Conservation (phyloP, 2,888 invertebrate species). For the Glyphotaelius pellucidus region DNA sequence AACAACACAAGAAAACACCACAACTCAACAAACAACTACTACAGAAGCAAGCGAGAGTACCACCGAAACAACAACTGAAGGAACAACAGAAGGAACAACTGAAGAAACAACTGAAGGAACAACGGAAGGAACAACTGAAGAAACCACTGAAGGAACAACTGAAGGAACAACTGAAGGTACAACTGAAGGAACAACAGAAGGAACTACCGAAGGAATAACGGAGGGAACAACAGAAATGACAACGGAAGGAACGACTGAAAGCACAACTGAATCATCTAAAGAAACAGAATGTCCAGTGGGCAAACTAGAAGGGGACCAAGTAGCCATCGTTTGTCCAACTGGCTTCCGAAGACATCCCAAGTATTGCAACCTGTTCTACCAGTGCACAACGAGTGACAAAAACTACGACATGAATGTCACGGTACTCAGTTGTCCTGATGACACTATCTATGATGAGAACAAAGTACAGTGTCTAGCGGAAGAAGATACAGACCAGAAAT, state of each 20-base stretch:
- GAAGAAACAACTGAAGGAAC: conserved; percentile 68
- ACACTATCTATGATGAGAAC: conserved; percentile 88
- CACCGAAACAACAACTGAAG: conserved; percentile 63
- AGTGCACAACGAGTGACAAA: conserved; percentile 83
- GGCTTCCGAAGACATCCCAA: conserved; percentile 90
- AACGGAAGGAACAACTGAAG: conserved; percentile 67
- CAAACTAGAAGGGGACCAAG: conserved; percentile 83
- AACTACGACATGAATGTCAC: conserved; percentile 85
- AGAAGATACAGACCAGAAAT: conserved; percentile 77
- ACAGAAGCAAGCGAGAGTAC: conserved; percentile 65
- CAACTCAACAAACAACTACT: conserved; percentile 61
- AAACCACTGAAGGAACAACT: conserved; percentile 67
- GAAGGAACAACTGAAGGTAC: conserved; percentile 65
- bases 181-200: conserved; percentile 57
- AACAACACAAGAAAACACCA: conserved; percentile 66
- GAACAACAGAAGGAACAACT: conserved; percentile 67
- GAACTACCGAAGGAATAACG: conserved; percentile 67
- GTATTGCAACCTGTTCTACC: conserved; percentile 90
- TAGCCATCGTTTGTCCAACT: conserved; percentile 86
- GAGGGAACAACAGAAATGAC: conserved; percentile 67
- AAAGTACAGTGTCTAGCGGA: conserved; percentile 84
- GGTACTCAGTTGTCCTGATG: conserved; percentile 86
- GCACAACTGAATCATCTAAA: conserved; percentile 67
- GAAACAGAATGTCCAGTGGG: conserved; percentile 72
- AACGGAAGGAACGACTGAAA: conserved; percentile 67